Evolutionary conservation across 2,797 vertebrate species (phyloP), one percentile per base, ranked within the genome.

Genomic region (Lerista edwardsae): DNA sequence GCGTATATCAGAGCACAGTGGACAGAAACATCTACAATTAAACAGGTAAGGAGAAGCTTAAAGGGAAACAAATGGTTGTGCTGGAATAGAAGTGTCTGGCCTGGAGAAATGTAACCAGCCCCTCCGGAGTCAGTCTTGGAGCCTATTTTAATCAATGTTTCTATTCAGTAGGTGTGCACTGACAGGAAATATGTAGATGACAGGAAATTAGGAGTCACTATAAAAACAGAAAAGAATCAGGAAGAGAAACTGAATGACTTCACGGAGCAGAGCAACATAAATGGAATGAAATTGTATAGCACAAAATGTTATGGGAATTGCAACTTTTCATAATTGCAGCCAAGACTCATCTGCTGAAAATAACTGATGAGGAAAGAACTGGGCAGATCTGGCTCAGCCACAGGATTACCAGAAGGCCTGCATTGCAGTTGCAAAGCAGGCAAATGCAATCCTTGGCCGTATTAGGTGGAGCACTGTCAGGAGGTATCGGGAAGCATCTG

Each of bases 291-390:
- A 80, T 21, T 64, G 47, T 12, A 75, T 21, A 75, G 15, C 51
- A 55, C 51, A 55, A 55, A 55, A 68, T 44, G 44, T 31, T 36
- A 14, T 75, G 39, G 57, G 75, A 80, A 39, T 27, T 23, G 44
- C 57, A 34, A 21, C 3, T 31, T 81, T 85, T 69, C 55, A 44
- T 51, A 80, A 61, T 67, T 57, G 80, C 75, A 75, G 51, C 19
- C 6, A 29, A 85, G 64, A 85, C 64, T 81, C 51, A 47, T 76
- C 64, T 23, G 31, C 64, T 85, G 64, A 68, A 62, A 81, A 85
- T 47, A 75, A 85, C 34, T 75, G n/a, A 81, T 80, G 72, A 61
- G 41, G 72, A 81, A 76, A 81, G 78, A 81, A 61, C 21, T 80
- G 51, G 72, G 81, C 81, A 76, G 73, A 75, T 75, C 51, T 75